Evolutionary conservation across 2,797 vertebrate genomes (phyloP).

Genomic region (Okamejei kenojei): DNA sequence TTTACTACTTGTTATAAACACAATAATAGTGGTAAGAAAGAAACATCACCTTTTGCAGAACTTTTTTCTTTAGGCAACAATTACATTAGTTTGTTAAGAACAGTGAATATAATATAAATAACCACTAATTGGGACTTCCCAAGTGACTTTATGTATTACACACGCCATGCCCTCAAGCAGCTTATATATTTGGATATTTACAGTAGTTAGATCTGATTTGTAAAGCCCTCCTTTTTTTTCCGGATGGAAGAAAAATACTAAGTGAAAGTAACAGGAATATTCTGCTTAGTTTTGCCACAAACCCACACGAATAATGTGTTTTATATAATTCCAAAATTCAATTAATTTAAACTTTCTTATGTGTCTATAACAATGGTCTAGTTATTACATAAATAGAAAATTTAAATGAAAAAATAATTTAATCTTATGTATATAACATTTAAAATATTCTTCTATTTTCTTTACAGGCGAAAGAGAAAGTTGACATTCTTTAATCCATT

Average conservation of each 20-base stretch:
- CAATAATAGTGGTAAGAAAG: constrained; percentile 73
- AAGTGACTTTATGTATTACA: background rate
- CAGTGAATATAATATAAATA: background rate
- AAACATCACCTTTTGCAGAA: constrained; percentile 9
- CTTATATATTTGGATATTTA: background rate
- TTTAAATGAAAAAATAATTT: background rate
- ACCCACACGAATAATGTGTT: too few relatives aligned
- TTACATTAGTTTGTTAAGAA: too few relatives aligned
- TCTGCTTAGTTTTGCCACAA: too few relatives aligned
- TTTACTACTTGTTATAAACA: constrained; percentile 81
- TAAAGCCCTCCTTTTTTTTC: background rate
- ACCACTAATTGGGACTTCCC: too few relatives aligned
- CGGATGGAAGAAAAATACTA: background rate
- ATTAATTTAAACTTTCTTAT: background rate
- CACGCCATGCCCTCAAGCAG: background rate
- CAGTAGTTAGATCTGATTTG: background rate
- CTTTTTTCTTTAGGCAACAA: background rate
- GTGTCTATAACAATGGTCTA: background rate
- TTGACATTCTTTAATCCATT: constrained; percentile 88
- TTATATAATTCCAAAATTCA: too few relatives aligned
- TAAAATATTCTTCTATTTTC: constrained; percentile 25
- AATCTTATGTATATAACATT: background rate
- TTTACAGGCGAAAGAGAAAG: constrained; percentile 78
- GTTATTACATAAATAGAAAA: background rate
- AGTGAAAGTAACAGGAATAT: too few relatives aligned